Percentiles rank a stretch among this genome's conserved stretches.
Conservation (phyloP, 2,888 invertebrate species). For the Lasius platythorax region DNA sequence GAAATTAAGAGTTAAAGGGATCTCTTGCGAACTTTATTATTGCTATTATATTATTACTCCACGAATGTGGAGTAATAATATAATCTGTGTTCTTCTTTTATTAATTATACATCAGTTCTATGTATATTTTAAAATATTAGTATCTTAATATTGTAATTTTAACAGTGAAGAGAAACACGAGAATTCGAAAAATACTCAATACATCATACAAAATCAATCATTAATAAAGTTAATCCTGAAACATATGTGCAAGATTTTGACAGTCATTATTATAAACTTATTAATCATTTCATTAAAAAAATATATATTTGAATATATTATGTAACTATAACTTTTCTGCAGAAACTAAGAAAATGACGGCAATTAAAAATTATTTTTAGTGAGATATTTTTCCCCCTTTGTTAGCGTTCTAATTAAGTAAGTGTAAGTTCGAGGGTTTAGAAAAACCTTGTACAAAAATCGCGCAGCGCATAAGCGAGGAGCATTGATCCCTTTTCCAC, state of each 20-base stretch:
- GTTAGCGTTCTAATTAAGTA: too few species aligned
- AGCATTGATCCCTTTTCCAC: background rate
- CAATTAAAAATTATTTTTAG: too few species aligned
- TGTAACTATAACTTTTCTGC: too few species aligned
- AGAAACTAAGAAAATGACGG: too few species aligned
- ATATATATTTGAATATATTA: too few species aligned
- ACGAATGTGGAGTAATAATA: background rate
- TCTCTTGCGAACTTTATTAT: background rate
- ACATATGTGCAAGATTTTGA: background rate
- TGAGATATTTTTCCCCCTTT: too few species aligned
- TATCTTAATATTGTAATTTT: background rate
- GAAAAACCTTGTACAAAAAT: background rate
- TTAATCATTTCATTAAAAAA: background rate
- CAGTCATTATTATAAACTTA: background rate
- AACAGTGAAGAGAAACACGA: background rate
- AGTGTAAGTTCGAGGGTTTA: too few species aligned
- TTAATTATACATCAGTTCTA: background rate
- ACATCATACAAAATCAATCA: background rate
- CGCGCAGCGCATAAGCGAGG: background rate
- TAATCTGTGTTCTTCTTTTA: background rate
- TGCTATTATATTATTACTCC: background rate
- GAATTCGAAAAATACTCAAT: background rate
- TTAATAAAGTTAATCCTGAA: background rate
- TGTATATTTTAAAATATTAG: background rate
- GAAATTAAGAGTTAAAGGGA: background rate